Evolutionary conservation across 1,140 invertebrate species (phyloP), one percentile per base, ranked within the genome.

Genomic region (Cyphomyrmex costatus): DNA sequence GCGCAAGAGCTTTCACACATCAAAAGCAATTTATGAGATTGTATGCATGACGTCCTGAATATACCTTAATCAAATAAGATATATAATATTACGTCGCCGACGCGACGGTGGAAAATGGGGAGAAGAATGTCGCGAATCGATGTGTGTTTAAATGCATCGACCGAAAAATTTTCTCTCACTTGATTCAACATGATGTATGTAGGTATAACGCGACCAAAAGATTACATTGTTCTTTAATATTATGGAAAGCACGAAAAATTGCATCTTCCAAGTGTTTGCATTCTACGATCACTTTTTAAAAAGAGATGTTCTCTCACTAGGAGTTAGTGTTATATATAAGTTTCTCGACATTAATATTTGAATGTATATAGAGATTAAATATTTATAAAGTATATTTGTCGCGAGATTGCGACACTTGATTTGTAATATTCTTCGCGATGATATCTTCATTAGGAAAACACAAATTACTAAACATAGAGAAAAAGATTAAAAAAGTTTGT

Each of bases 1-100:
- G n/a, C 60, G 77, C 83, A 60, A 87, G 73, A 86, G 65, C 79
- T 88, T 70, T 88, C 84, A 85, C 89, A 87, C 86, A 90, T 92
- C 88, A 91, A 92, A 90, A 92, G 91, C 90, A 91, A 90, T 92
- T 93, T 91, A 91, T 90, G 89, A 82, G 90, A 93, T 93, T 92
- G 92, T 87, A 92, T 85, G 88, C 91, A 89, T 87, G 87, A 78
- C 89, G 86, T 86, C 87, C 92, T 92, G 86, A 85, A 92, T 89
- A 85, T 84, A 74, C 86, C 89, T 92, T 91, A 90, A 92, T 92
- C 90, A 91, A 92, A 89, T 92, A 89, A 90, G 66, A 89, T 58
- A 36, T 68, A n/a, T n/a, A n/a, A n/a, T n/a, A 85, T 63, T 36
- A 78, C 58, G 86, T 58, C 36, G 88, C 58, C 61, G 68, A 66